Percentiles rank a stretch among this genome's conserved stretches.
Evolutionary conservation across 2,797 vertebrate species (phyloP).

Genomic region (Argyrosomus regius): DNA sequence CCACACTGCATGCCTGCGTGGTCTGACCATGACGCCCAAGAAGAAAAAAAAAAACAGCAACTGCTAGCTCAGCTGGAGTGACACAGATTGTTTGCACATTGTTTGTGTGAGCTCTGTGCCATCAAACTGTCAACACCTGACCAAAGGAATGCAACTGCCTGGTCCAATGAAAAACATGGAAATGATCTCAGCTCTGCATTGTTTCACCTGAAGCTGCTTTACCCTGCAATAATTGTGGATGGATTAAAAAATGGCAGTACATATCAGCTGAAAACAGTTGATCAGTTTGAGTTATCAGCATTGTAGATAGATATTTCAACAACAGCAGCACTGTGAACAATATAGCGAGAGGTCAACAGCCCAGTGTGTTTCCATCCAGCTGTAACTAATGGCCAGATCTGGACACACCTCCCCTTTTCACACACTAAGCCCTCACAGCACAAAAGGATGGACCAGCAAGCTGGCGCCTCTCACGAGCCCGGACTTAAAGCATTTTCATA

Average conservation of each 20-base stretch:
- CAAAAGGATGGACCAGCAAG: constrained; percentile 79
- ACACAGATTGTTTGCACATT: constrained; percentile 78
- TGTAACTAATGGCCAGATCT: constrained; percentile 79
- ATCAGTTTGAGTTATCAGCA: neutral
- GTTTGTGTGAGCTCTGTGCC: constrained; percentile 70
- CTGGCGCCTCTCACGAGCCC: constrained; percentile 75
- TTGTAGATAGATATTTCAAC: constrained; percentile 4
- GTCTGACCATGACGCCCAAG: constrained; percentile 57
- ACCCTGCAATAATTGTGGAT: neutral
- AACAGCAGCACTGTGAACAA: constrained; percentile 37
- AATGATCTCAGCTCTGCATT: constrained; percentile 23
- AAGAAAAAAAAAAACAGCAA: constrained; percentile 69
- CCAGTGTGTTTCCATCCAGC: constrained; percentile 60
- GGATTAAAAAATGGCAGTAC: neutral
- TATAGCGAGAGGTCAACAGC: constrained; percentile 58
- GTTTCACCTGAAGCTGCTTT: constrained; percentile 16
- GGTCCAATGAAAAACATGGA: constrained; percentile 54
- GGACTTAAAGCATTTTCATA: constrained; percentile 86
- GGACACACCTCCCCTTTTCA: constrained; percentile 79
- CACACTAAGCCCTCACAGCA: constrained; percentile 74
- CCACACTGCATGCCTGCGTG: constrained; percentile 54
- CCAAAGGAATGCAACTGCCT: constrained; percentile 66
- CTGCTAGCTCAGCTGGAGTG: constrained; percentile 80
- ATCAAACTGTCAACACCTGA: constrained; percentile 76
- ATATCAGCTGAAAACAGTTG: neutral